Evolutionary conservation across 2,888 invertebrate genomes (phyloP).

Genomic region (Cerceris ruficornis): DNA sequence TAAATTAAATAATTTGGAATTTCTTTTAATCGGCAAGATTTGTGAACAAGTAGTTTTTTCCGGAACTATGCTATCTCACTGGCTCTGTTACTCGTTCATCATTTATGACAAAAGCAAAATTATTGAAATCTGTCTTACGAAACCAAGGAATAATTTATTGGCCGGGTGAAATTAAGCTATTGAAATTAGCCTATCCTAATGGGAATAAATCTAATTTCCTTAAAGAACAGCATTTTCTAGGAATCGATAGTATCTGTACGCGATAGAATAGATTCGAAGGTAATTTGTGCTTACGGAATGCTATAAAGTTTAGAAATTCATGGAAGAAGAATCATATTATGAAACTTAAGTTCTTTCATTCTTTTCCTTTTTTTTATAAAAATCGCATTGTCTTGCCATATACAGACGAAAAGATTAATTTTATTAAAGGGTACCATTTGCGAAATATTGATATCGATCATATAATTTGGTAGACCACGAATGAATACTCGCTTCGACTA

Average conservation of each 20-base stretch:
- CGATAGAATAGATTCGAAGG: constrained; percentile 54
- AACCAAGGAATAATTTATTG: constrained; percentile 63
- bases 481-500: constrained; percentile 97
- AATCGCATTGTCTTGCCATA: constrained; percentile 40
- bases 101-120: no score
- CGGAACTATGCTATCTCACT: no score
- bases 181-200: constrained; percentile 52
- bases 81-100: no score
- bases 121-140: constrained; percentile 27
- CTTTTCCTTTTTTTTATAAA: constrained; percentile 31
- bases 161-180: constrained; percentile 55
- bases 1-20: no score
- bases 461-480: constrained; percentile 98
- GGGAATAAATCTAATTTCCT: constrained; percentile 51
- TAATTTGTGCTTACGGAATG: constrained; percentile 74
- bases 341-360: constrained; percentile 31
- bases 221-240: constrained; percentile 53
- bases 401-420: constrained; percentile 30
- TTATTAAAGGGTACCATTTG: constrained; percentile 94
- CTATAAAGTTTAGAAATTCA: constrained; percentile 64
- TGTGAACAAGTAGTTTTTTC: no score
- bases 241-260: constrained; percentile 33
- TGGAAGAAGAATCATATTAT: constrained; percentile 63
- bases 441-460: constrained; percentile 99
- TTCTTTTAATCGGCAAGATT: no score